Evolutionary conservation across 2,113 vertebrate genomes (phyloP), one percentile per base, ranked within the genome.

Genomic region (Nothocercus nigrocapillus): DNA sequence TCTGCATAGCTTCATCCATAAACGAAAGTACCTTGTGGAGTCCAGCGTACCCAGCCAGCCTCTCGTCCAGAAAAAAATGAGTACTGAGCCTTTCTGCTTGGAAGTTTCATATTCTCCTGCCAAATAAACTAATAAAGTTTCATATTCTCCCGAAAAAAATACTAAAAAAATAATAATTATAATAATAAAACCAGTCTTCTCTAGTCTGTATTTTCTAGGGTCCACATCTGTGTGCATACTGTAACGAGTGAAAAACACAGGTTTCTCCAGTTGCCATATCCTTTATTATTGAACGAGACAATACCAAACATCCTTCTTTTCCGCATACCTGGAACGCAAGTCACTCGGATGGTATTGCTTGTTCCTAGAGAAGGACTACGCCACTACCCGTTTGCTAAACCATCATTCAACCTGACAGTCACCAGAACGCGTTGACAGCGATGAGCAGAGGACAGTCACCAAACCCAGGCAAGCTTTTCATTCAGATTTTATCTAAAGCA

Each of bases 1-100:
- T 86, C 93, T 94, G 73, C 94, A 96, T 64, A 79, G 78, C 89
- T 91, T 97, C 87, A 85, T 96, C 92, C 90, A 96, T 97, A 97
- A 97, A 94, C 94, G 89, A 58, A 73, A 82, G 85, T 72, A 88
- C 82, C 75, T 97, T 59, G 82, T 91, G 67, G 82, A 79, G 73
- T 83, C 81, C 83, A 45, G 24, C n/a, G 80, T 94, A 66, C 10
- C n/a, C 54, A 66, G 78, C 67, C 25, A 4, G 54, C 82, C 70
- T 64, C 72, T 80, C 80, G 18, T 36, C 36, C 59, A 34, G 7
- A 62, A 83, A 79, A 28, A 64, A 8, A 27, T 49, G 8, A 58
- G 56, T 34, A 22, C 0, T 1, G 80, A 73, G 13, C 19, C 36
- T 62, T 38, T 25, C 18, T 32, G 47, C 45, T 83, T 54, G 44